Base-by-base conservation (phyloP, 1,140 invertebrate species). In the Eumeta japonica region DNA sequence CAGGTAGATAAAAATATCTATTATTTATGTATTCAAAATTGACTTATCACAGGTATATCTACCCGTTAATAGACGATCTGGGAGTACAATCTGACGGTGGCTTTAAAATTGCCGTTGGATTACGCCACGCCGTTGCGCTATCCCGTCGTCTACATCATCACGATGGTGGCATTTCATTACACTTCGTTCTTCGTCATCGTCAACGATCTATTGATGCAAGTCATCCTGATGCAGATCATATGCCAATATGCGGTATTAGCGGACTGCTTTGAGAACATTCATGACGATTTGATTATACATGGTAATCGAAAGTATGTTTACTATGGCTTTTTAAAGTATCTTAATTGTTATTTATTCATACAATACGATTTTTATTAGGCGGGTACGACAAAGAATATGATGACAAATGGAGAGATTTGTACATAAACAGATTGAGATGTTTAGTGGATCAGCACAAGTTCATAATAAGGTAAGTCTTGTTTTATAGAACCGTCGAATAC, bases 11-110 rank as follows among this genome's bases (percentile, higher is more conserved):
- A n/a, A n/a, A n/a, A n/a, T n/a, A n/a, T n/a, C n/a, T n/a, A n/a
- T n/a, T n/a, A n/a, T n/a, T n/a, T n/a, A n/a, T n/a, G n/a, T n/a
- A n/a, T n/a, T n/a, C n/a, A n/a, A n/a, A n/a, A n/a, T n/a, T n/a
- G n/a, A n/a, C n/a, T n/a, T n/a, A n/a, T n/a, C n/a, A 20, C 39
- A 73, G 67, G 67, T 48, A 59, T 18, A 39, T 51, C 0, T 66
- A 62, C 28, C 65, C 65, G 16, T 32, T 73, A 10, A 17, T 70
- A 10, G 68, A 73, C 30, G 61, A 64, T 2, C 10, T 64, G 13
- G 63, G n/a, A 64, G 0, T 68, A 64, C 45, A 73, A 73, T 29
- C 18, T 73, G 12, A 57, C 62, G 39, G 52, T 62, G 0, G 36
- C 48, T 0, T 28, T 66, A 0, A 43, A 41, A 1, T 15, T 70